Evolutionary conservation across 2,113 vertebrate species (phyloP).

Genomic region (Thunnus maccoyii): DNA sequence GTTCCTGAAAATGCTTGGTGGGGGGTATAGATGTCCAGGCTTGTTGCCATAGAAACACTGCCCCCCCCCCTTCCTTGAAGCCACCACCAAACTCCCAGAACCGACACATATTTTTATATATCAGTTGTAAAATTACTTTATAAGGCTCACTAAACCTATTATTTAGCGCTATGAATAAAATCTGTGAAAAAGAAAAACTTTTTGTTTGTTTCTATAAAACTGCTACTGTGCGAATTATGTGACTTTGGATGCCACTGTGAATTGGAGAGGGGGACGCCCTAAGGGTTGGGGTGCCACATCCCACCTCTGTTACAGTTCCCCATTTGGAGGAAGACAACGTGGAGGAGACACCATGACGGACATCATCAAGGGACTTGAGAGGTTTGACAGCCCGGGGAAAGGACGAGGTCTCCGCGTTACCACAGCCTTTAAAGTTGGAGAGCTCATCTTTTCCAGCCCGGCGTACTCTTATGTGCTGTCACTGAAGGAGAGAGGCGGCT

Average conservation of each 20-base stretch:
- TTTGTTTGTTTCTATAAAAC: not conserved
- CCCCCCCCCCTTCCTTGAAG: too few relatives aligned
- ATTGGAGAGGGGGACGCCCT: conserved; percentile 42
- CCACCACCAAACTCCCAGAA: too few relatives aligned
- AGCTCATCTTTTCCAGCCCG: conserved; percentile 90
- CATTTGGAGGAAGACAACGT: not conserved
- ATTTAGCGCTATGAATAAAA: too few relatives aligned
- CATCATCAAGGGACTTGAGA: conserved; percentile 86
- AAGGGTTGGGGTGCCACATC: conserved; percentile 9
- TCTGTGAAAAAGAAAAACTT: not conserved
- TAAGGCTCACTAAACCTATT: too few relatives aligned
- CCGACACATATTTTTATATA: not conserved
- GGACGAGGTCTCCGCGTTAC: conserved; percentile 91
- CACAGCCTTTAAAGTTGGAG: conserved; percentile 86
- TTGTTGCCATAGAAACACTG: not conserved
- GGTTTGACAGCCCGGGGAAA: conserved; percentile 90
- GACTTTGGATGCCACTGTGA: not conserved
- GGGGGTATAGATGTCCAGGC: too few relatives aligned
- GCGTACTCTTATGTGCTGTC: conserved; percentile 90
- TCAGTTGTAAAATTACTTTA: not conserved
- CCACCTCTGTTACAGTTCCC: conserved; percentile 9
- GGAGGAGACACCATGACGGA: conserved; percentile 66
- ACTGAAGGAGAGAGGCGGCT: conserved; percentile 87
- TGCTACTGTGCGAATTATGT: not conserved
- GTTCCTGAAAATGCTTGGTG: too few relatives aligned